Conservation (phyloP, 1,140 invertebrate species). For the Procambarus clarkii region DNA sequence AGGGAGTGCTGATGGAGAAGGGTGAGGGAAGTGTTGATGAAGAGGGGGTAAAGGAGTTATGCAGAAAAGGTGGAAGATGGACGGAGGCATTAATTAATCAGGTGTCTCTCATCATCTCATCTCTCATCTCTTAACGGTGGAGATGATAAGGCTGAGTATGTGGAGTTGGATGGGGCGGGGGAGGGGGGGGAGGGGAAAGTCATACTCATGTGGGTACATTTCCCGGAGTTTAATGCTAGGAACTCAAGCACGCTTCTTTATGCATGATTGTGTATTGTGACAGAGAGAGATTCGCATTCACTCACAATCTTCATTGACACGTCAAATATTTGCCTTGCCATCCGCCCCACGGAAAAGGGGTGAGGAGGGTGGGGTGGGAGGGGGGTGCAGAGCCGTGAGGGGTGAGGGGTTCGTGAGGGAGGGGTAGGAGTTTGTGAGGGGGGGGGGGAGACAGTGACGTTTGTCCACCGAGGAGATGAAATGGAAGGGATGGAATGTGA, state of each 20-base stretch:
- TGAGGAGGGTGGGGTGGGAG: background rate
- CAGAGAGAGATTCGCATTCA: background rate
- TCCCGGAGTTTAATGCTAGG: background rate
- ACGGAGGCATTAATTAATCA: too few species aligned
- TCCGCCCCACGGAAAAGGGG: background rate
- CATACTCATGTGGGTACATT: background rate
- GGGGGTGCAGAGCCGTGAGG: too few species aligned
- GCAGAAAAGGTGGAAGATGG: background rate
- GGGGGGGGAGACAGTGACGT: background rate
- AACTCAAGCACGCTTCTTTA: background rate
- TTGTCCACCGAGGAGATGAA: constrained; percentile 42
- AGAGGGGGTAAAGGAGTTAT: background rate
- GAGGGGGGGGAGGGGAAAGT: background rate
- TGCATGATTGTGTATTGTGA: constrained; percentile 5
- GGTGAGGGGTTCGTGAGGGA: background rate
- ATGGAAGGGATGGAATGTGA: background rate
- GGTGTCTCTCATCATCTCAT: too few species aligned
- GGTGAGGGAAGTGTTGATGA: background rate
- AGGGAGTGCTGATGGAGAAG: background rate
- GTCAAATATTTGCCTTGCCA: background rate
- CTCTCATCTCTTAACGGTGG: too few species aligned
- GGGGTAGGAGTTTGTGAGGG: background rate
- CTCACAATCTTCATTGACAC: background rate
- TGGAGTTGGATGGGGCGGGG: background rate
- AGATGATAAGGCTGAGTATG: background rate